Evolutionary conservation across 2,797 vertebrate species (phyloP).

Genomic region (Halcyon smyrnensis): DNA sequence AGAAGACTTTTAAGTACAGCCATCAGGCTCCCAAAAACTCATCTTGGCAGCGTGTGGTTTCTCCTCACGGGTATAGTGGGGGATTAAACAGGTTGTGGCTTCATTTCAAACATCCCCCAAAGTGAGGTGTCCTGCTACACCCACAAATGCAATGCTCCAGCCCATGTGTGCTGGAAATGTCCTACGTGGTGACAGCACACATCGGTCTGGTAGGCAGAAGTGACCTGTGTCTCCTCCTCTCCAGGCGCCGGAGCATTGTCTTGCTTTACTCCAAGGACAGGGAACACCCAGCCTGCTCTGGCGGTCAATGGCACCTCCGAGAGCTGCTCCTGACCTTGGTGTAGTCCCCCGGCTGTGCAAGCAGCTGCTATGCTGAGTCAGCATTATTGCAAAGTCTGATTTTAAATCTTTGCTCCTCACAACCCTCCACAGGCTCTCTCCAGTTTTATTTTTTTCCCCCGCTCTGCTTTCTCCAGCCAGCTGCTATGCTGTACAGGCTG

Average conservation of each 20-base stretch:
- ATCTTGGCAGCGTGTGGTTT: background rate
- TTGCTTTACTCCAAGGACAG: background rate
- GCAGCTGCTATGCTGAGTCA: background rate
- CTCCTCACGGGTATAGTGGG: background rate
- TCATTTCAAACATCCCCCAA: accelerated
- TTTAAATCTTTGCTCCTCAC: conserved; percentile 34
- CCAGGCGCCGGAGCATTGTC: background rate
- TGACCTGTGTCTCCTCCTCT: background rate
- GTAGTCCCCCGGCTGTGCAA: background rate
- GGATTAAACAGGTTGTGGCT: background rate
- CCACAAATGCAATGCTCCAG: accelerated
- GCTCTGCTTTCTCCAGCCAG: accelerated
- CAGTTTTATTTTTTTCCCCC: background rate
- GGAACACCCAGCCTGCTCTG: background rate
- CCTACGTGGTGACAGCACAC: accelerated
- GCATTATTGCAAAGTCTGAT: background rate
- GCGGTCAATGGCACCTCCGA: background rate
- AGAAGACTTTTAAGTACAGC: background rate
- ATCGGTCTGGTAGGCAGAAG: background rate
- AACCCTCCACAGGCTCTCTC: conserved; percentile 22
- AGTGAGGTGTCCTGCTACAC: background rate
- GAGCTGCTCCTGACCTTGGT: background rate
- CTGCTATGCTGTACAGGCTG: background rate
- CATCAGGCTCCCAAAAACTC: background rate
- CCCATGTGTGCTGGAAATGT: background rate